These are phyloP conservation scores for Poecilia picta DNA, from an alignment of 2,797 vertebrate species.

Conservation along the genomic window DNA sequence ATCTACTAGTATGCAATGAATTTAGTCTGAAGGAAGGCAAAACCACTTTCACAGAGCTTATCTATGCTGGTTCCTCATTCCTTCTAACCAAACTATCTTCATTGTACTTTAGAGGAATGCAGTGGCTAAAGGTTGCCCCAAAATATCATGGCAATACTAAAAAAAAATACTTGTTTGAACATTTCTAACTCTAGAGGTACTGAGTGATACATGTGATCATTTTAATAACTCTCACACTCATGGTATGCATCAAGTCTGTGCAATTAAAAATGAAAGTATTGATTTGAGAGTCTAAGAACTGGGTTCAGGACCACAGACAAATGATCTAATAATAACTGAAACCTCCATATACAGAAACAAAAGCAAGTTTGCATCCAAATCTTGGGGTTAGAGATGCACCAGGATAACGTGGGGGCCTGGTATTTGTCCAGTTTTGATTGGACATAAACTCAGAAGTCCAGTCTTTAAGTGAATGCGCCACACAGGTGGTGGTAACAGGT, in stretches of 20 bases:
- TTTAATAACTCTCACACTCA: not conserved
- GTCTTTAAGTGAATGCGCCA: not conserved
- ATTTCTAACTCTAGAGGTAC: not conserved
- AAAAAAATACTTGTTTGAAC: slow-evolving; percentile 23
- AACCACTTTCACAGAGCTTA: slow-evolving; percentile 19
- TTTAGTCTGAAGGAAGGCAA: not conserved
- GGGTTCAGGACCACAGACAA: not conserved
- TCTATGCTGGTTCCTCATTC: slow-evolving; percentile 20
- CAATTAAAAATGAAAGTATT: not conserved
- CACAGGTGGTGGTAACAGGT: not conserved
- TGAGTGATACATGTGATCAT: not conserved
- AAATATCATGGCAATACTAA: slow-evolving; percentile 28
- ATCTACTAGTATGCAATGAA: not conserved
- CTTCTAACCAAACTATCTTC: slow-evolving; percentile 62
- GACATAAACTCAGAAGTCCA: not conserved
- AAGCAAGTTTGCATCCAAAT: not conserved
- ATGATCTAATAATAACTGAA: not conserved
- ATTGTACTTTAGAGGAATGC: slow-evolving; percentile 32
- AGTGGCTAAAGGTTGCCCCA: slow-evolving; percentile 34
- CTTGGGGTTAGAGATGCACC: not conserved
- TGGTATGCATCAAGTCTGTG: not conserved
- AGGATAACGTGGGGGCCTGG: too few relatives aligned
- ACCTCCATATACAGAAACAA: not conserved
- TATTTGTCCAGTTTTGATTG: not conserved
- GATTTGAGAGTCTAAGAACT: not conserved